Evolutionary conservation across 2,113 vertebrate genomes (phyloP).

Genomic region (human): DNA sequence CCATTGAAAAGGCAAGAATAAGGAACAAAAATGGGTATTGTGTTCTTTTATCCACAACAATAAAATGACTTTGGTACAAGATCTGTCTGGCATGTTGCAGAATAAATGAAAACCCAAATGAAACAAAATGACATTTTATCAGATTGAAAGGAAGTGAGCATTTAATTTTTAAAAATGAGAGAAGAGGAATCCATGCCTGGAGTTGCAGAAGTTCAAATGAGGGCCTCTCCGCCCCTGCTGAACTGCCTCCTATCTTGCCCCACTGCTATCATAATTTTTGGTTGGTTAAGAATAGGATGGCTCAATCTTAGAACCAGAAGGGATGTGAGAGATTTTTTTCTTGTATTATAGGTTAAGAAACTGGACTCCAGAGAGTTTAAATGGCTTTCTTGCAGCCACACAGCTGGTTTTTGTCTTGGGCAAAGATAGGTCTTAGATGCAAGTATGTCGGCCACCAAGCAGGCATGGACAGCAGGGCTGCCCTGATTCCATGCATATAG

Average conservation of each 20-base stretch:
- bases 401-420: not conserved
- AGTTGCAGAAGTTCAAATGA: not conserved
- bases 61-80: constrained; percentile 32
- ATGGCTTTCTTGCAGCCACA: not conserved
- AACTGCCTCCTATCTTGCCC: not conserved
- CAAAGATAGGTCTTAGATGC: not conserved
- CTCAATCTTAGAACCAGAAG: not conserved
- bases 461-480: not conserved
- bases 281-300: not conserved
- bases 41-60: constrained; percentile 28
- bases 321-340: not conserved
- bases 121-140: constrained; percentile 48
- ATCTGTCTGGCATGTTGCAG: constrained; percentile 6
- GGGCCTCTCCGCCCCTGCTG: not conserved
- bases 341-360: constrained; percentile 36
- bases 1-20: constrained; percentile 15
- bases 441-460: not conserved
- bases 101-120: constrained; percentile 35
- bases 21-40: not conserved
- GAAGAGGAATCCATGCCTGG: not conserved
- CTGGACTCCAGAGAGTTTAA: not conserved
- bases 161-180: not conserved
- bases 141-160: constrained; percentile 24
- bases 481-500: not conserved
- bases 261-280: not conserved